phyloP scores from a whole-genome alignment of 2,113 vertebrate species.

The Eurypyga helias region DNA sequence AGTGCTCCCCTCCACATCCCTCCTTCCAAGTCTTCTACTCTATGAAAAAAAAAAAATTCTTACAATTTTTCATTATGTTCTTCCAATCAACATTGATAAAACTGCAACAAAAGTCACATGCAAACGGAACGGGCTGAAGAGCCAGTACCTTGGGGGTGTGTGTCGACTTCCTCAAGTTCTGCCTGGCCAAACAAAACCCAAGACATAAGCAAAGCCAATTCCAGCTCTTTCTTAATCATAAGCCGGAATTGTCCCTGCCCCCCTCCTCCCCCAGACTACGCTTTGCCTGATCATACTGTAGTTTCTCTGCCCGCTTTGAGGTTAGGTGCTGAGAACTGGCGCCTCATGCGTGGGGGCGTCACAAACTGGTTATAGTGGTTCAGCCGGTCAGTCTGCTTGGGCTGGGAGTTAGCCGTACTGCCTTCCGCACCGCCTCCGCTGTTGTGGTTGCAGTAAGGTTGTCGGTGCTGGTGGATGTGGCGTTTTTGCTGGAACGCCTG shows the following conservation, averaged over 20 bases:
- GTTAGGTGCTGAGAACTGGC: conserved; percentile 94
- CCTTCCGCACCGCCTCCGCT: conserved; percentile 59
- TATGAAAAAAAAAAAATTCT: neutral
- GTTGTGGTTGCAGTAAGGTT: conserved; percentile 70
- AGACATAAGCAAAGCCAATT: neutral
- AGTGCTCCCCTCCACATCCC: conserved; percentile 10
- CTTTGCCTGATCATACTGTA: conserved; percentile 80
- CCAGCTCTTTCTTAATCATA: neutral
- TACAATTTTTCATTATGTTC: neutral
- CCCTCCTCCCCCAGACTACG: conserved; percentile 27
- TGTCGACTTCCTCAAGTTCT: neutral
- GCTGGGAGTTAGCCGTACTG: conserved; percentile 32
- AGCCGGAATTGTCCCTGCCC: neutral
- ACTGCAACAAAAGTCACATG: neutral
- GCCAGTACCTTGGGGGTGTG: conserved; percentile 25
- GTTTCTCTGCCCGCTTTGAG: conserved; percentile 94
- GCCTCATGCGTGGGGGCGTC: conserved; percentile 92
- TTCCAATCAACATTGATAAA: conserved; percentile 26
- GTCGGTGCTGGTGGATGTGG: conserved; percentile 78
- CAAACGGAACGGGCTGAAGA: neutral
- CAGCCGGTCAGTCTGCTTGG: conserved; percentile 74
- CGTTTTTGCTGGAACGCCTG: conserved; percentile 82
- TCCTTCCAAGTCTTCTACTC: conserved; percentile 32
- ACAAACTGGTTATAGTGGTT: conserved; percentile 80
- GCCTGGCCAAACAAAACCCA: neutral